Evolutionary conservation across 2,888 invertebrate species (phyloP).

Genomic region (Miltochrista miniata): DNA sequence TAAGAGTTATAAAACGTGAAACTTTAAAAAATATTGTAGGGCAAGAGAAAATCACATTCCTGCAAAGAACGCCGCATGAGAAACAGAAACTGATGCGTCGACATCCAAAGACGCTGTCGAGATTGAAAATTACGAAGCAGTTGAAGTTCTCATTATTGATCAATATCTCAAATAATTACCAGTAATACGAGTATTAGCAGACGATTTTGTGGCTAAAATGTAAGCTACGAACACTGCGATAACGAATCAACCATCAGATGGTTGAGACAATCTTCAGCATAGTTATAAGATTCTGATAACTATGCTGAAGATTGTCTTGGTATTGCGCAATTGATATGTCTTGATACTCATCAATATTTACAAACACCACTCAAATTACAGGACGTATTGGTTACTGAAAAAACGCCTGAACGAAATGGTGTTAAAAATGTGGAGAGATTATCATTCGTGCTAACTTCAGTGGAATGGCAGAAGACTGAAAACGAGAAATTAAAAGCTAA

Average conservation of each 20-base stretch:
- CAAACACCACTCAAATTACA: constrained; percentile 12
- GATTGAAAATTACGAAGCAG: no score
- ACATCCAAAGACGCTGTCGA: background rate
- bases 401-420: constrained; percentile 18
- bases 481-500: constrained; percentile 11
- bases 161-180: no score
- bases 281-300: no score
- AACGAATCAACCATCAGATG: background rate
- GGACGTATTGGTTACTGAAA: constrained; percentile 11
- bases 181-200: constrained; percentile 20
- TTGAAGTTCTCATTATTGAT: constrained; percentile 9
- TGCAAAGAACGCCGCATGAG: constrained; percentile 11
- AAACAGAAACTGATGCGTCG: constrained; percentile 11
- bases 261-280: no score
- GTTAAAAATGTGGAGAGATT: constrained; percentile 17
- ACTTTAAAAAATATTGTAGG: constrained; percentile 13
- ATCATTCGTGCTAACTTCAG: constrained; percentile 20
- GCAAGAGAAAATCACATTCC: constrained; percentile 11
- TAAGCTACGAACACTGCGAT: background rate
- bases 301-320: background rate
- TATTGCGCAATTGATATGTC: background rate
- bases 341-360: background rate
- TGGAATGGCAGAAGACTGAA: background rate
- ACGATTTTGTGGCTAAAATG: constrained; percentile 2
- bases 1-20: constrained; percentile 15